phyloP scores from a whole-genome alignment of 2,888 invertebrate species.

The Galerucella pusilla region DNA sequence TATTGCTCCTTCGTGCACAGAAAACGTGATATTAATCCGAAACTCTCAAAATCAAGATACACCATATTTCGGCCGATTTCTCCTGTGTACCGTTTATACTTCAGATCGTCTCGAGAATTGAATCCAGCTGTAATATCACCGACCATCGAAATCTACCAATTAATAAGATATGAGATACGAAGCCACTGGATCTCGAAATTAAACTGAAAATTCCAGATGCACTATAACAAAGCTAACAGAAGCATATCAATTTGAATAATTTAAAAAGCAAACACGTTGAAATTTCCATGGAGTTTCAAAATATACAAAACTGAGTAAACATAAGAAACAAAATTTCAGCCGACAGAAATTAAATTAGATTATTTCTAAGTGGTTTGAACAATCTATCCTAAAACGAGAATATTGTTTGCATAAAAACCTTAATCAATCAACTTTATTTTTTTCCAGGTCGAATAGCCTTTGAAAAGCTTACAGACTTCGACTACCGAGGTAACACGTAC shows the following conservation, averaged over 20 bases:
- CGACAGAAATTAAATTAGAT: background rate
- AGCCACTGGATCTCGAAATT: background rate
- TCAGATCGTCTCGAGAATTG: background rate
- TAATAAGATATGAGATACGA: background rate
- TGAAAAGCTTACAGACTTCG: conserved; percentile 92
- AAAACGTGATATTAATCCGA: background rate
- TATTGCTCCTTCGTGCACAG: background rate
- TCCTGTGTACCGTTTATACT: background rate
- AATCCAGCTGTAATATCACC: background rate
- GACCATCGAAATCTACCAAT: conserved; percentile 2
- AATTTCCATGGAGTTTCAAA: background rate
- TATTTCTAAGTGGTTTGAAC: background rate
- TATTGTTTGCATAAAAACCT: background rate
- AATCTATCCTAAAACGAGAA: background rate
- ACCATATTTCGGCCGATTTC: background rate
- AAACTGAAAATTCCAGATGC: background rate
- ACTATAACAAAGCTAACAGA: background rate
- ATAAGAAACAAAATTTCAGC: background rate
- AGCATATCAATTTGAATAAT: too few species aligned
- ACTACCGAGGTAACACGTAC: conserved; percentile 91
- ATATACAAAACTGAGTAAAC: background rate
- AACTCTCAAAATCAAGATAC: background rate
- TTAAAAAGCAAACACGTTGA: background rate
- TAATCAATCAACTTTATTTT: conserved; percentile 17
- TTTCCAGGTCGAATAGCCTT: conserved; percentile 86